These are phyloP conservation scores for Limnephilus rhombicus DNA, from an alignment of 2,888 invertebrate genomes.

Conservation along the genomic window DNA sequence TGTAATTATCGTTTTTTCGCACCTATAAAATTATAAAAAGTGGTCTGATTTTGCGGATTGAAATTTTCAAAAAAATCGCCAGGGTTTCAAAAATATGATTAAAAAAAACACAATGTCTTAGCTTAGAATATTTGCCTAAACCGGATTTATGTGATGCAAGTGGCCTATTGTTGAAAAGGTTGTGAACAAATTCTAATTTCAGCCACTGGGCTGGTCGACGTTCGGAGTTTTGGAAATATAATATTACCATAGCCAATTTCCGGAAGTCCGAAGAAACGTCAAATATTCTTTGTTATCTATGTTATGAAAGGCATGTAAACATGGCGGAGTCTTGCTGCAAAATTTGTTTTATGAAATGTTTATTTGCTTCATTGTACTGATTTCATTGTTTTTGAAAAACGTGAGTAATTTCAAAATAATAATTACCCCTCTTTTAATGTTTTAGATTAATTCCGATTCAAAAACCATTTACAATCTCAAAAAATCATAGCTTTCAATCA, in stretches of 20 bases:
- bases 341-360: slow-evolving; percentile 56
- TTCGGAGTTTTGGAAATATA: neutral
- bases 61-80: too few species aligned
- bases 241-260: slow-evolving; percentile 46
- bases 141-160: too few species aligned
- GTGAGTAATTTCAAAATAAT: slow-evolving; percentile 44
- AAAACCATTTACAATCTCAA: slow-evolving; percentile 19
- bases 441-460: slow-evolving; percentile 19
- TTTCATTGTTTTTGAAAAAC: slow-evolving; percentile 49
- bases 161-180: too few species aligned
- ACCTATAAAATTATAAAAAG: too few species aligned
- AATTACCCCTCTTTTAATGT: neutral
- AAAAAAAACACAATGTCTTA: too few species aligned
- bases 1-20: too few species aligned
- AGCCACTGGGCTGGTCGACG: too few species aligned
- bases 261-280: slow-evolving; percentile 58
- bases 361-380: slow-evolving; percentile 52
- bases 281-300: slow-evolving; percentile 59
- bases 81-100: too few species aligned
- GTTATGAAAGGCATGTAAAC: slow-evolving; percentile 63
- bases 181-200: too few species aligned
- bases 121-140: too few species aligned
- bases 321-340: slow-evolving; percentile 60
- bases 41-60: too few species aligned
- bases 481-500: slow-evolving; percentile 6